Evolutionary conservation across 2,888 invertebrate genomes (phyloP).

Genomic region (Diadegma fenestrale): DNA sequence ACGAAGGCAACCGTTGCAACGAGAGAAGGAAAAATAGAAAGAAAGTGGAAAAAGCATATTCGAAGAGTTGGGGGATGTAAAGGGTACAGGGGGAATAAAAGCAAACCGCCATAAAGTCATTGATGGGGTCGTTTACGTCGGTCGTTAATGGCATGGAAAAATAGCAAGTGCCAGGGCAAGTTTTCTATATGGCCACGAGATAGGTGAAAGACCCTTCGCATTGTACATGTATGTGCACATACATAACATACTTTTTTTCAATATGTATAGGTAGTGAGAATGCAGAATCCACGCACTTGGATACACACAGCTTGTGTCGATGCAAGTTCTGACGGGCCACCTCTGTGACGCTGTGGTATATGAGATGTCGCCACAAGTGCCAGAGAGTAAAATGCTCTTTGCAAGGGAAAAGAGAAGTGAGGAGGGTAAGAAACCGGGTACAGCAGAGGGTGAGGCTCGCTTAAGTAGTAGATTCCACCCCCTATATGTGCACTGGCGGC

Average conservation of each 20-base stretch:
- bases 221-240: neutral
- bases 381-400: conserved; percentile 48
- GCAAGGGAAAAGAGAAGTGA: conserved; percentile 15
- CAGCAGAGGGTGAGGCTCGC: conserved; percentile 26
- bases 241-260: neutral
- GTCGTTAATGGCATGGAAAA: conserved; percentile 83
- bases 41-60: conserved; percentile 23
- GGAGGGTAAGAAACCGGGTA: conserved; percentile 33
- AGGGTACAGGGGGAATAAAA: conserved; percentile 75
- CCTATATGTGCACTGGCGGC: conserved; percentile 73
- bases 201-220: conserved; percentile 48
- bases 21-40: conserved; percentile 20
- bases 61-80: conserved; percentile 11
- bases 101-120: conserved; percentile 80
- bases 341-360: conserved; percentile 32
- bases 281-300: conserved; percentile 50
- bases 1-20: neutral
- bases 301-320: conserved; percentile 36
- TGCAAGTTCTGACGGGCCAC: conserved; percentile 44
- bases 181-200: conserved; percentile 73
- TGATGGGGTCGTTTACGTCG: conserved; percentile 81
- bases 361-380: conserved; percentile 39
- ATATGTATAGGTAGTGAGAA: conserved; percentile 21
- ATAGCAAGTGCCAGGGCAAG: conserved; percentile 78
- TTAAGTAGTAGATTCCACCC: conserved; percentile 42